A percentile compares a stretch with the other conserved stretches of the same genome.
phyloP scores from a whole-genome alignment of 2,113 vertebrate genomes.

The Patagioenas fasciata region DNA sequence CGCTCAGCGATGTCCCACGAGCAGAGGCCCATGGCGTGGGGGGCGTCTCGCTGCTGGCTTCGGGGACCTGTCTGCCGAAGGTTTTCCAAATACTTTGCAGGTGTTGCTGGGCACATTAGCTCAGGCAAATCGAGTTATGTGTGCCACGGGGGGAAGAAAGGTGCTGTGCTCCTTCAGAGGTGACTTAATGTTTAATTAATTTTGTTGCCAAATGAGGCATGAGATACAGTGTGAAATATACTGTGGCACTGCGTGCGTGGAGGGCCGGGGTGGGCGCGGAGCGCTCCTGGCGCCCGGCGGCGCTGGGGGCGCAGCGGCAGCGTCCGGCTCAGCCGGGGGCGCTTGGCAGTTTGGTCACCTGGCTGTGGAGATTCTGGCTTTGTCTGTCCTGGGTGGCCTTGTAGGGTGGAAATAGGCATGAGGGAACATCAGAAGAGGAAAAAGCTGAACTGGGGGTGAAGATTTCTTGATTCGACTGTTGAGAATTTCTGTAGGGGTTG shows the following conservation, averaged over 20 bases:
- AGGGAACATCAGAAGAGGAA: background rate
- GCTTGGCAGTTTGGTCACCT: background rate
- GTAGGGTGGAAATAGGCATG: background rate
- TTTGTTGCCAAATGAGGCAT: slow-evolving; percentile 64
- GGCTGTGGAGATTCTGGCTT: background rate
- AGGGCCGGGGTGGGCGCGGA: background rate
- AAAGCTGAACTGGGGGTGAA: background rate
- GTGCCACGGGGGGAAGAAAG: background rate
- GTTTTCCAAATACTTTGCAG: background rate
- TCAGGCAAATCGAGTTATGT: slow-evolving; percentile 27
- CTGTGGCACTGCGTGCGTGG: background rate
- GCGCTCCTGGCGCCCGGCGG: background rate
- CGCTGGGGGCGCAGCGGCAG: too few relatives aligned
- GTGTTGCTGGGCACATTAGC: slow-evolving; percentile 3
- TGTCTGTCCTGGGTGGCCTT: background rate
- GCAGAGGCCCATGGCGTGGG: fast-evolving
- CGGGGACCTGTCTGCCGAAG: background rate
- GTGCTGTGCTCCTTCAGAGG: background rate
- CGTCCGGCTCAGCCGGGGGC: background rate
- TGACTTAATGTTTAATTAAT: slow-evolving; percentile 67
- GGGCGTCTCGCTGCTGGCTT: background rate
- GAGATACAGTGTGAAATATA: slow-evolving; percentile 48
- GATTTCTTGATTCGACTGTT: background rate
- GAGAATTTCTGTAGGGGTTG: background rate
- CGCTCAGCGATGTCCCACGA: background rate